phyloP scores from a whole-genome alignment of 2,113 vertebrate genomes.

The Xyrauchen texanus region DNA sequence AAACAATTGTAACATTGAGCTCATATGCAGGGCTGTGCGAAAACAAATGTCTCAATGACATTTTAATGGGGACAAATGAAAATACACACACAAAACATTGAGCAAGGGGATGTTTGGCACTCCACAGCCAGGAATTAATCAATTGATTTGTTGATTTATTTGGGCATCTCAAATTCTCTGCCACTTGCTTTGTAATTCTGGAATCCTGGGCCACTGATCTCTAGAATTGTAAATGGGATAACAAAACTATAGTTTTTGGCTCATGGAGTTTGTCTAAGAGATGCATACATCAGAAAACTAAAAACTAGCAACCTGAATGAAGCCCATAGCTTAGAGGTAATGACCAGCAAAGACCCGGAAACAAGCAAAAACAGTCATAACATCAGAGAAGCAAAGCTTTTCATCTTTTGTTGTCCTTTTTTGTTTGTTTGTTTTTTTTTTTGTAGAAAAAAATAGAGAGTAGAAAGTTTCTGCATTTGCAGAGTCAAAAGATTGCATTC shows the following conservation, averaged over 20 bases:
- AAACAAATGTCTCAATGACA: not conserved
- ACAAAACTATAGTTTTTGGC: not conserved
- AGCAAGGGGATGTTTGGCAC: not conserved
- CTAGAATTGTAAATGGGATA: constrained; percentile 7
- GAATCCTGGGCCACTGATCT: not conserved
- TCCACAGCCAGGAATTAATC: constrained; percentile 3
- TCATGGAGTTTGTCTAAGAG: constrained; percentile 16
- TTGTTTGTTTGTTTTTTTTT: no score
- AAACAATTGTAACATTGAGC: constrained; percentile 28
- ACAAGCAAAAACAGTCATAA: constrained; percentile 56
- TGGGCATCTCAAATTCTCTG: not conserved
- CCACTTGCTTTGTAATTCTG: not conserved
- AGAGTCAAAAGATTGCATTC: constrained; percentile 65
- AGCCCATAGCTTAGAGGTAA: constrained; percentile 53
- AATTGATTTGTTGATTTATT: not conserved
- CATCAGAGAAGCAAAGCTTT: constrained; percentile 60
- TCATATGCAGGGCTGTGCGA: constrained; percentile 8
- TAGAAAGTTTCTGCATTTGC: constrained; percentile 58
- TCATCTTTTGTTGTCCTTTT: constrained; percentile 50
- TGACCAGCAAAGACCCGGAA: constrained; percentile 39
- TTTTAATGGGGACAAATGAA: not conserved
- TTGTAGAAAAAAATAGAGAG: constrained; percentile 50
- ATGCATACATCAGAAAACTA: constrained; percentile 35
- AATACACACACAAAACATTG: not conserved
- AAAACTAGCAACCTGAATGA: constrained; percentile 54